Percentiles rank a stretch among this genome's conserved stretches.
These are phyloP conservation scores for Operophtera brumata DNA, from an alignment of 2,888 invertebrate species.

Conservation along the genomic window DNA sequence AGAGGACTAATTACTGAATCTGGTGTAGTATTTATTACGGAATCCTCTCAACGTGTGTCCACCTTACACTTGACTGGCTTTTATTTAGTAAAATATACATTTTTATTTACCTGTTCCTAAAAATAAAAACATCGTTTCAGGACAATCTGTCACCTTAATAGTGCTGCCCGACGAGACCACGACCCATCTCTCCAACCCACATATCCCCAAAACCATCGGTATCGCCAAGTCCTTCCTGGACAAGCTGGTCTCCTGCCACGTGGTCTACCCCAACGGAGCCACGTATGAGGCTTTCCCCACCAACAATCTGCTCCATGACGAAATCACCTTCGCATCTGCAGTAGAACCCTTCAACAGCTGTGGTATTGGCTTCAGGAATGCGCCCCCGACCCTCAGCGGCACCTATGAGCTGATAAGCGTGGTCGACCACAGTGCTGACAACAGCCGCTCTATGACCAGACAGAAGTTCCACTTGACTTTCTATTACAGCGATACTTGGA, in stretches of 20 bases:
- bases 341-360: constrained; percentile 44
- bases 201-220: constrained; percentile 37
- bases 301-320: constrained; percentile 27
- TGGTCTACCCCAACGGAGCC: constrained; percentile 46
- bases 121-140: constrained; percentile 29
- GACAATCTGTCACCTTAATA: constrained; percentile 37
- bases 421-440: constrained; percentile 35
- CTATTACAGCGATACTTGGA: constrained; percentile 26
- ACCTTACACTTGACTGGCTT: too few species aligned
- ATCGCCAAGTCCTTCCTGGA: constrained; percentile 45
- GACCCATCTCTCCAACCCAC: constrained; percentile 39
- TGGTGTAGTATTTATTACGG: too few species aligned
- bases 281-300: constrained; percentile 46
- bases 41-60: too few species aligned
- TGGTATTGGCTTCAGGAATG: constrained; percentile 40
- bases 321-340: constrained; percentile 19
- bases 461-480: constrained; percentile 47
- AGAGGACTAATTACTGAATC: too few species aligned
- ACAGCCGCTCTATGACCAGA: constrained; percentile 38
- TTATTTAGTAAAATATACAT: too few species aligned
- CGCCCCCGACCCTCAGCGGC: constrained; percentile 40
- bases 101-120: too few species aligned
- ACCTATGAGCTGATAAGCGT: constrained; percentile 51
- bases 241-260: constrained; percentile 43
- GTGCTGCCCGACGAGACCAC: constrained; percentile 38